Percentiles rank a stretch among this genome's conserved stretches.
Conservation (phyloP, 1,140 invertebrate species). For the Micrasema minimum region DNA sequence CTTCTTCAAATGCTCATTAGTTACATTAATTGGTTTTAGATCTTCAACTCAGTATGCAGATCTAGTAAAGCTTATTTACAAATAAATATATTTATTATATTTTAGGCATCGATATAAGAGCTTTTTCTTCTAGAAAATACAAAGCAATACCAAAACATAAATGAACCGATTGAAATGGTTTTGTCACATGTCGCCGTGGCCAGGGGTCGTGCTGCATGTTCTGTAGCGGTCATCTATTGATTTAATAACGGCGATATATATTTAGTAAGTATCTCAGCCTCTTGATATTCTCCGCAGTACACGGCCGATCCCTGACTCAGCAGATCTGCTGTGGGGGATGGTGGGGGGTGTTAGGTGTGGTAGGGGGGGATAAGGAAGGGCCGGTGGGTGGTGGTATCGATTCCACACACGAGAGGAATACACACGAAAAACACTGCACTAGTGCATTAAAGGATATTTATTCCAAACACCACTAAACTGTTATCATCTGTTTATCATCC, state of each 20-base stretch:
- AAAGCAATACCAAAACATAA: too few relatives aligned
- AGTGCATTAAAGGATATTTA: conserved; percentile 5
- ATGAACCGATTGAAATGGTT: too few relatives aligned
- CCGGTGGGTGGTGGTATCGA: conserved; percentile 26
- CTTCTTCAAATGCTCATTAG: too few relatives aligned
- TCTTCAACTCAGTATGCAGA: too few relatives aligned
- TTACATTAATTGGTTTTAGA: too few relatives aligned
- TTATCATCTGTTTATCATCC: too few relatives aligned
- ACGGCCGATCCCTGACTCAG: conserved; percentile 30
- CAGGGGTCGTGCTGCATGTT: too few relatives aligned
- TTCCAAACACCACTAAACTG: background rate
- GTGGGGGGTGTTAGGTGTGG: background rate
- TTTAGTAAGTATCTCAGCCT: conserved; percentile 26
- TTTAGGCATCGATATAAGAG: too few relatives aligned
- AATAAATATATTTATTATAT: too few relatives aligned
- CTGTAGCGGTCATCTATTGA: conserved; percentile 24
- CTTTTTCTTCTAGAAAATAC: too few relatives aligned
- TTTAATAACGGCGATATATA: conserved; percentile 25
- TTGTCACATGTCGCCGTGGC: too few relatives aligned
- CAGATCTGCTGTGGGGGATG: conserved; percentile 9
- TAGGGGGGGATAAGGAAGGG: conserved; percentile 1
- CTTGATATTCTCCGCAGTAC: conserved; percentile 20
- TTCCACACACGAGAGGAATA: conserved; percentile 16
- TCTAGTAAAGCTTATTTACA: too few relatives aligned
- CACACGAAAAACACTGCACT: conserved; percentile 16